These are phyloP conservation scores for Coreius guichenoti DNA, from an alignment of 2,797 vertebrate genomes.

Conservation along the genomic window DNA sequence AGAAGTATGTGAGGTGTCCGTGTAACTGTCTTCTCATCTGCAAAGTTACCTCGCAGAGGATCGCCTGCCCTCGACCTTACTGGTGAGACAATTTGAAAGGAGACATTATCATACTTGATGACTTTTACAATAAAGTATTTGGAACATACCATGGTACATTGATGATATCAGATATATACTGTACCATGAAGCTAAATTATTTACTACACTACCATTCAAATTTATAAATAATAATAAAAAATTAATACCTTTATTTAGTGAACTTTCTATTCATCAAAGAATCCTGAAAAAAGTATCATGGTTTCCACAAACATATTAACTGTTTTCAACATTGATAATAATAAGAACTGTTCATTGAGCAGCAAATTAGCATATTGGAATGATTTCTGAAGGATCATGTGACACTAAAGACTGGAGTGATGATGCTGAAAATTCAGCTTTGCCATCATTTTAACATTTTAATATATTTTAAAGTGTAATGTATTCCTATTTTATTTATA, in stretches of 20 bases:
- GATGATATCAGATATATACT: background rate
- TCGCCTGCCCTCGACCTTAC: constrained; percentile 88
- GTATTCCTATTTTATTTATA: too few species aligned
- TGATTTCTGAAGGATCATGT: background rate
- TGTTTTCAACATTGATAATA: background rate
- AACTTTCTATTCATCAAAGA: background rate
- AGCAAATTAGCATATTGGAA: background rate
- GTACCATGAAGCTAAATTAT: background rate
- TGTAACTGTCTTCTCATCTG: constrained; percentile 93
- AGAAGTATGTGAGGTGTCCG: constrained; percentile 91
- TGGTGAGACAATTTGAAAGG: constrained; percentile 78
- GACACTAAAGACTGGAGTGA: too few species aligned
- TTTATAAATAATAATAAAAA: background rate
- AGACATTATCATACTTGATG: background rate
- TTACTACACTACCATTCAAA: background rate
- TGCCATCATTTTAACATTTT: too few species aligned
- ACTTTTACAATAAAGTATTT: background rate
- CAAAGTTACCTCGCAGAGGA: constrained; percentile 89
- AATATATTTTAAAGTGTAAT: too few species aligned
- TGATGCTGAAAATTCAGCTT: background rate
- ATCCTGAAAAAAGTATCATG: background rate
- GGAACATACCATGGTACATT: background rate
- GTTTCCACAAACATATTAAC: background rate
- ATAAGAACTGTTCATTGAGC: background rate
- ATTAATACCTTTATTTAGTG: background rate